These are phyloP conservation scores for Heliconius congener DNA, from an alignment of 1,140 invertebrate species.

Conservation along the genomic window DNA sequence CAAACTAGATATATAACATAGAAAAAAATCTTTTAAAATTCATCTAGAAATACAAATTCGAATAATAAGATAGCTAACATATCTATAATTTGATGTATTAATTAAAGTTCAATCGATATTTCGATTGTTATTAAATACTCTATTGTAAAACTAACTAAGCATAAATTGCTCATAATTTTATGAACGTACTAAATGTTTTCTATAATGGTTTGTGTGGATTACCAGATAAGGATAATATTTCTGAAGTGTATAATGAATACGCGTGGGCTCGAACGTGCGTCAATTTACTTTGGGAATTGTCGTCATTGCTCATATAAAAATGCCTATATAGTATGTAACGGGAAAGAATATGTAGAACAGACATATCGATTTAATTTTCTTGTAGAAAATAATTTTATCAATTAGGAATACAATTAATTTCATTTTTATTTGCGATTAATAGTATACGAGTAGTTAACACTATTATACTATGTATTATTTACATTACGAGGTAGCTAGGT, in stretches of 20 bases:
- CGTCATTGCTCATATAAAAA: conserved; percentile 49
- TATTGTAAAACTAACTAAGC: background rate
- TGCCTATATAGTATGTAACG: background rate
- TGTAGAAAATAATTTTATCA: background rate
- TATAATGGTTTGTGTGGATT: conserved; percentile 33
- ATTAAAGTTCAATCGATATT: background rate
- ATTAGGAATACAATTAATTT: background rate
- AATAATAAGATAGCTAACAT: too few species aligned
- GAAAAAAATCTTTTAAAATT: too few species aligned
- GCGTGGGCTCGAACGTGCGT: conserved; percentile 67
- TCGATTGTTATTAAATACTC: background rate
- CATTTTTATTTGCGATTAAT: too few species aligned
- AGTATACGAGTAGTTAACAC: too few species aligned
- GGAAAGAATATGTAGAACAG: background rate
- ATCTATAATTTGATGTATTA: background rate
- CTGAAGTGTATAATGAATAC: conserved; percentile 54
- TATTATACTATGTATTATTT: too few species aligned
- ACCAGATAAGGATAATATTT: conserved; percentile 47
- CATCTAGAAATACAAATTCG: too few species aligned
- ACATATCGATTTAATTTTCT: too few species aligned
- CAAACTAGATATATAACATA: too few species aligned
- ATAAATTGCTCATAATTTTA: background rate
- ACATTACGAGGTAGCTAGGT: too few species aligned
- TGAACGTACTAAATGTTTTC: background rate
- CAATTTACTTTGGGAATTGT: conserved; percentile 65